phyloP scores from a whole-genome alignment of 2,888 invertebrate genomes.

The Thymelicus acteon region DNA sequence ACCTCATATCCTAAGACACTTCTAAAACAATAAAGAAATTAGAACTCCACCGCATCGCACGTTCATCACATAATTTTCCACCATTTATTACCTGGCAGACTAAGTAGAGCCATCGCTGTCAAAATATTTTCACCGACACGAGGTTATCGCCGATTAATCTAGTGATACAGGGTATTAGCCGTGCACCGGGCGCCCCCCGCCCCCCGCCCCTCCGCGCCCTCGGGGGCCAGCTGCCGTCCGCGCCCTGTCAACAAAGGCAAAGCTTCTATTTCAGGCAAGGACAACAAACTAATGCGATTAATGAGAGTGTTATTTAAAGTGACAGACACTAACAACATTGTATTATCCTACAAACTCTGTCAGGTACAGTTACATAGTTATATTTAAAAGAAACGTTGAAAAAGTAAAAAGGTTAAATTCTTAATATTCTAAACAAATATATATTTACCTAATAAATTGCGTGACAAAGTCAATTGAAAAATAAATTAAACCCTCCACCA shows the following conservation, averaged over 20 bases:
- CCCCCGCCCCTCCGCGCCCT: too few relatives aligned
- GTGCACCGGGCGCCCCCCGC: background rate
- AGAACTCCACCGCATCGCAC: background rate
- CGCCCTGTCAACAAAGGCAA: slow-evolving; percentile 8
- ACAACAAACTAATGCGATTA: background rate
- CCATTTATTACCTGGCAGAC: slow-evolving; percentile 1
- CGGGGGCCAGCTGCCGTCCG: background rate
- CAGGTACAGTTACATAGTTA: too few relatives aligned
- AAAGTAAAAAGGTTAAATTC: too few relatives aligned
- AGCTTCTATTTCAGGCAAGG: background rate
- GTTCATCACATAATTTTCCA: slow-evolving; percentile 7
- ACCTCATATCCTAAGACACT: too few relatives aligned
- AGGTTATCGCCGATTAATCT: slow-evolving; percentile 12
- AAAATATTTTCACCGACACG: background rate
- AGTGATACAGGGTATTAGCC: background rate
- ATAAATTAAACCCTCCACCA: background rate
- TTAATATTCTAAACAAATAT: too few relatives aligned
- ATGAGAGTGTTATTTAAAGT: too few relatives aligned
- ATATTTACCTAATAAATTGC: background rate
- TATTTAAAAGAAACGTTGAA: too few relatives aligned
- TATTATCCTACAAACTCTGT: too few relatives aligned
- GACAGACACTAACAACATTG: too few relatives aligned
- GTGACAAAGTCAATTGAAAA: background rate
- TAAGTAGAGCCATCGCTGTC: slow-evolving; percentile 7
- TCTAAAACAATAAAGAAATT: too few relatives aligned